These are phyloP conservation scores for Probaryconus sp. DNA, from an alignment of 1,140 invertebrate species.

Conservation along the genomic window DNA sequence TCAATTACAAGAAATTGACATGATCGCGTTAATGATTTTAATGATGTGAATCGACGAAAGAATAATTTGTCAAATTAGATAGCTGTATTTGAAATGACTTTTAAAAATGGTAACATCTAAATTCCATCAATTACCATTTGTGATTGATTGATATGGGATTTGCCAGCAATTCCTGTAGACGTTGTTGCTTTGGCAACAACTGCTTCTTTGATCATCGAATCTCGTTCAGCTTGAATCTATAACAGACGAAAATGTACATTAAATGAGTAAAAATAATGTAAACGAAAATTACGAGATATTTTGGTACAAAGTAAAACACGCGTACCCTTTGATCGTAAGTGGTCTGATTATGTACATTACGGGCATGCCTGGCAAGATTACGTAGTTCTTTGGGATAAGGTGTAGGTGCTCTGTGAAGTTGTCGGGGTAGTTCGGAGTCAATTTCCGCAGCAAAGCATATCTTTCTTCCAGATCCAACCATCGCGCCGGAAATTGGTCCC, in stretches of 20 bases:
- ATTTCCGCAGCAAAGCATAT: slow-evolving; percentile 86
- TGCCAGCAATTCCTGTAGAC: slow-evolving; percentile 62
- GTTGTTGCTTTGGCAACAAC: slow-evolving; percentile 69
- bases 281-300: too few species aligned
- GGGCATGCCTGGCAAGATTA: slow-evolving; percentile 88
- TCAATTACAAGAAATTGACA: not conserved
- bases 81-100: too few species aligned
- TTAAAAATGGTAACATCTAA: too few species aligned
- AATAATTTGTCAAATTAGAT: too few species aligned
- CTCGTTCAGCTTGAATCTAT: slow-evolving; percentile 67
- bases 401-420: slow-evolving; percentile 89
- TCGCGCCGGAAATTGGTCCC: slow-evolving; percentile 71
- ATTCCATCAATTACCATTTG: slow-evolving; percentile 62
- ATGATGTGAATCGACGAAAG: too few species aligned
- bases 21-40: too few species aligned
- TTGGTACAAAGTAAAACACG: not conserved
- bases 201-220: slow-evolving; percentile 72
- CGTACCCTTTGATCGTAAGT: slow-evolving; percentile 72
- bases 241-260: too few species aligned
- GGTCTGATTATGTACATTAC: slow-evolving; percentile 76
- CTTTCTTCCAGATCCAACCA: slow-evolving; percentile 74
- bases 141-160: slow-evolving; percentile 60
- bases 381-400: slow-evolving; percentile 95
- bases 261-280: not conserved
- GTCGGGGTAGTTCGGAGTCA: slow-evolving; percentile 79